Base-by-base conservation (phyloP, 1,140 invertebrate species). In the Meloidogyne chitwoodi region DNA sequence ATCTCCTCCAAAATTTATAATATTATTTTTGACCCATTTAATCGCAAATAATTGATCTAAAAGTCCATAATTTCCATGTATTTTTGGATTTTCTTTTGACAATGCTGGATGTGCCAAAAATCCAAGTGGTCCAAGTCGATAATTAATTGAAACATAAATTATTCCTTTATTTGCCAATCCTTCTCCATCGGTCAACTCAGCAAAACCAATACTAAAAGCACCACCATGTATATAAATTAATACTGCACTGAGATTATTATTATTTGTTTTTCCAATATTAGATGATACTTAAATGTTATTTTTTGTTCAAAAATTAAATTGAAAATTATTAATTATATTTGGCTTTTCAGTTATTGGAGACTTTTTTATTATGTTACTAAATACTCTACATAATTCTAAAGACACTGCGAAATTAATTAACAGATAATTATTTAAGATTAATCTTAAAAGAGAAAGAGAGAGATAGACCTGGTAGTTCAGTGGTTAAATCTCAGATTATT, bases 221-320 rank as follows among this genome's bases (percentile, higher is more conserved):
- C 81, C 81, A n/a, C 81, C 81, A 66, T 83, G 81, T 63, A 83
- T 78, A 6, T 79, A 29, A 31, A 77, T 34, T 48, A 77, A 27
- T 14, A 77, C 76, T 29, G 76, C 74, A n/a, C 77, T 16, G 16
- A 64, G 56, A n/a, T n/a, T n/a, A n/a, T n/a, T n/a, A 26, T 75
- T 31, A 16, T 31, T 65, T 31, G 22, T 62, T 14, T 11, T 76
- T 68, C n/a, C 16, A 22, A 24, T 34, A 56, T 10, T 16, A 61
- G 24, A 10, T 29, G 41, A 19, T 48, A 19, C 22, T 16, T 27
- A 19, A 70, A 12, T 70, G 31, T 70, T 14, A 66, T 66, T 2
- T 66, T 66, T 66, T 12, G 27, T 48, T 34, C 16, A 48, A 56
- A 26, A n/a, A n/a, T n/a, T n/a, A n/a, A n/a, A n/a, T n/a, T n/a